These are phyloP conservation scores for Datnioides undecimradiatus DNA, from an alignment of 2,113 vertebrate species.

Conservation along the genomic window DNA sequence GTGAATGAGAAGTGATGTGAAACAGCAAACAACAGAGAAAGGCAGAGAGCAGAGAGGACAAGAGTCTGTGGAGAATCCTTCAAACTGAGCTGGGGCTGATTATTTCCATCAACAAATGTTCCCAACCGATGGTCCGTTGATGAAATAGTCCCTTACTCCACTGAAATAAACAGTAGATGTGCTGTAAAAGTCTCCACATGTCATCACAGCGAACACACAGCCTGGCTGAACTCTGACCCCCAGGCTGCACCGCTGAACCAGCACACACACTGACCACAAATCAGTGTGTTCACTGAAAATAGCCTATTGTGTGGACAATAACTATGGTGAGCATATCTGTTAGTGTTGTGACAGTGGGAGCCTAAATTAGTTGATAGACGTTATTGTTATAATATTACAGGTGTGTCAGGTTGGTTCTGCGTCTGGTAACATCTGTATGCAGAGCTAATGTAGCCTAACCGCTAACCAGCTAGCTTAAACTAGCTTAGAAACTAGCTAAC, in stretches of 20 bases:
- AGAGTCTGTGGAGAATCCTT: too few species aligned
- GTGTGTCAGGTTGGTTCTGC: not conserved
- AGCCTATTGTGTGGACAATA: too few species aligned
- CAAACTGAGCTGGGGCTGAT: not conserved
- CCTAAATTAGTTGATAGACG: not conserved
- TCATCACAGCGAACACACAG: not conserved
- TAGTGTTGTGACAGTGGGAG: not conserved
- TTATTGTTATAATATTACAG: not conserved
- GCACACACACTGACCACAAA: not conserved
- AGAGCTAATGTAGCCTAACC: not conserved
- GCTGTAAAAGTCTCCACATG: too few species aligned
- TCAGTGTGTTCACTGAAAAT: too few species aligned
- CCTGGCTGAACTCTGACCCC: not conserved
- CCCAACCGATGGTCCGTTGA: too few species aligned
- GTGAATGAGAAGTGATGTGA: not conserved
- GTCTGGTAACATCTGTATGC: not conserved
- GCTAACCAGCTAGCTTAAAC: not conserved
- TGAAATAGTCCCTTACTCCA: too few species aligned
- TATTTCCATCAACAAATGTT: too few species aligned
- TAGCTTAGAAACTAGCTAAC: not conserved
- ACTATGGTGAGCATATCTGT: rapidly evolving
- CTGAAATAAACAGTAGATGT: too few species aligned
- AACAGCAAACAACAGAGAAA: not conserved
- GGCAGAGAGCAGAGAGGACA: not conserved
- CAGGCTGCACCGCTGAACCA: not conserved